Base-by-base conservation (phyloP, 1,140 invertebrate species). In the Danaus plexippus region DNA sequence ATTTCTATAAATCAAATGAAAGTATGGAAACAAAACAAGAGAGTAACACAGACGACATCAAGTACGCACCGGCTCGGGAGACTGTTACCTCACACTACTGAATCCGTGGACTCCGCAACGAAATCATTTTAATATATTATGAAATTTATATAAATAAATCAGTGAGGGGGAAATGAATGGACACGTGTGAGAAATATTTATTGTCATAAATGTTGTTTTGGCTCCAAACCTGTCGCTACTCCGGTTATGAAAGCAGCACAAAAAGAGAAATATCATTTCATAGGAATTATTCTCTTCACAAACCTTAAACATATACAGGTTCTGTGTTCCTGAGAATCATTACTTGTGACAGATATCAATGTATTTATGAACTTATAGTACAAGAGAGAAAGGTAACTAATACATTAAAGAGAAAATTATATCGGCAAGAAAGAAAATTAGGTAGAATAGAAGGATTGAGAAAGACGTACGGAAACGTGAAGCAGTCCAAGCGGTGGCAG, bases 161-260 rank as follows among this genome's bases (percentile, higher is more conserved):
- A 18, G 22, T 22, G 43, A 12, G 15, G 40, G 57, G 47, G 57
- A 41, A 59, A 59, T 59, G 22, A 59, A 45, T 53, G 50, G 43
- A 51, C 42, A 11, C 40, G 12, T n/a, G 46, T 1, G 40, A 45
- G 51, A 44, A 54, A 48, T 47, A 50, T 60, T 55, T 55, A 60
- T 55, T 55, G 43, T 10, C 43, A 55, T 51, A 53, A 60, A 47
- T 47, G 11, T 41, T 45, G 12, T 43, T 60, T 11, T 52, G 53
- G 44, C 43, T 55, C 55, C 48, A 60, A 59, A 63, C 61, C 61
- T 63, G 61, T 54, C 54, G 56, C 61, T 63, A 55, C 57, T 63
- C 57, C 61, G 41, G 22, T 18, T 54, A 46, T 51, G 50, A 49
- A 47, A 63, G 61, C 61, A 63, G 56, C 52, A 54, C 47, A 54